Conservation (phyloP, 2,888 invertebrate species). For the Hemicrepidius hirtus region DNA sequence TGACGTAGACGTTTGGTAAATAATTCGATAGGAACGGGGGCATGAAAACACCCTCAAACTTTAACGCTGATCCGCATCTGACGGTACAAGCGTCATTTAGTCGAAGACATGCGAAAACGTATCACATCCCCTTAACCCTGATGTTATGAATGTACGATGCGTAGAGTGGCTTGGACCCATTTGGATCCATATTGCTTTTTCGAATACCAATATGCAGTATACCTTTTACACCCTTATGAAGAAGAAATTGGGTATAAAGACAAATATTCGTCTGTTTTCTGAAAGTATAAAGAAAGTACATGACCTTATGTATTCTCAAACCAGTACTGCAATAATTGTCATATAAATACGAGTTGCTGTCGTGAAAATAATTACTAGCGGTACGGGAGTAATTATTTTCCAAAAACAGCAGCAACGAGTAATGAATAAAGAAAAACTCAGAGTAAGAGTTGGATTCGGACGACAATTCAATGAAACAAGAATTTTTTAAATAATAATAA, state of each 20-base stretch:
- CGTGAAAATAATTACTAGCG: too few relatives aligned
- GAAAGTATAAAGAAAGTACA: neutral
- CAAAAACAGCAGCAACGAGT: too few relatives aligned
- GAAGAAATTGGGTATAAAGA: conserved; percentile 17
- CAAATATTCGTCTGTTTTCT: conserved; percentile 15
- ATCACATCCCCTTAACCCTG: conserved; percentile 26
- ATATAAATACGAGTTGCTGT: too few relatives aligned
- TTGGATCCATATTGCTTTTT: conserved; percentile 40
- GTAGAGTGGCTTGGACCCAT: conserved; percentile 29
- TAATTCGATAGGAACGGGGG: neutral
- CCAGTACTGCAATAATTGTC: neutral
- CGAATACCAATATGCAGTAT: conserved; percentile 35
- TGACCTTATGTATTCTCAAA: neutral
- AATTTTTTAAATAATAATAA: too few relatives aligned
- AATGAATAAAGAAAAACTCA: too few relatives aligned
- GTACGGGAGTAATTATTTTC: too few relatives aligned
- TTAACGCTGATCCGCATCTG: conserved; percentile 29
- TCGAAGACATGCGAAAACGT: conserved; percentile 36
- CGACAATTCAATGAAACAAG: too few relatives aligned
- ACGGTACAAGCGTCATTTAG: conserved; percentile 34
- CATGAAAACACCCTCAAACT: conserved; percentile 8
- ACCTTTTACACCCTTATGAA: conserved; percentile 31
- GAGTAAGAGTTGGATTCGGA: too few relatives aligned
- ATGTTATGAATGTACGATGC: conserved; percentile 40
- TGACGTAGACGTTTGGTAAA: neutral